Conservation (phyloP, 2,888 invertebrate genomes). For the Smittia aterrima region DNA sequence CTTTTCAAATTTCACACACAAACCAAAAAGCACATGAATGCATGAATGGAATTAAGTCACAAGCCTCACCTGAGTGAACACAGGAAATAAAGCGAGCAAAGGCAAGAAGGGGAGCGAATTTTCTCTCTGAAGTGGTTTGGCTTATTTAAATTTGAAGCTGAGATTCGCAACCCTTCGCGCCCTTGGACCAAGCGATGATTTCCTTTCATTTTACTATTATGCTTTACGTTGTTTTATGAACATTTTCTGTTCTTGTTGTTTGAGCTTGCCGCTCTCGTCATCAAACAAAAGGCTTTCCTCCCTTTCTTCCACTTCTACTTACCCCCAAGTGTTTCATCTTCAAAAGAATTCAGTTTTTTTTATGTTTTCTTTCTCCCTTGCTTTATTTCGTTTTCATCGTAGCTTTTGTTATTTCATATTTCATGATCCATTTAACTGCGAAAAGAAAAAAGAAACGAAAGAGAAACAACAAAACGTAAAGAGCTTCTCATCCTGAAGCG, state of each 20-base stretch:
- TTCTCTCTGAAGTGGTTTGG: not conserved
- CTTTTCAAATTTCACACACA: not conserved
- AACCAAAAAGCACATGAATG: not conserved
- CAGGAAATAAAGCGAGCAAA: not conserved
- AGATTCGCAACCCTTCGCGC: not conserved
- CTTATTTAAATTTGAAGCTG: no score
- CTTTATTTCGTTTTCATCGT: constrained; percentile 2
- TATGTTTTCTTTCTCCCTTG: not conserved
- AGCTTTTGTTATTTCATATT: constrained; percentile 11
- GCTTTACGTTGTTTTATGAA: not conserved
- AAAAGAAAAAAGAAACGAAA: not conserved
- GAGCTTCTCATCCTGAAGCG: not conserved
- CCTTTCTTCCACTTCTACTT: not conserved
- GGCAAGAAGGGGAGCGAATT: not conserved
- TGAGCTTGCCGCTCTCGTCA: not conserved
- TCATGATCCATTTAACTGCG: constrained; percentile 3
- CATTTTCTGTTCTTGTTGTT: not conserved
- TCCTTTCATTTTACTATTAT: not conserved
- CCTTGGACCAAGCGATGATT: not conserved
- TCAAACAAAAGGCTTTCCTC: not conserved
- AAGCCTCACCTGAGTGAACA: not conserved
- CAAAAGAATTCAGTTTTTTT: not conserved
- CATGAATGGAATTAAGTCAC: not conserved
- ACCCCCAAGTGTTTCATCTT: constrained; percentile 1
- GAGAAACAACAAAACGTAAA: not conserved